Base-by-base conservation (phyloP, 2,113 vertebrate species). In the Syngnathus floridae region DNA sequence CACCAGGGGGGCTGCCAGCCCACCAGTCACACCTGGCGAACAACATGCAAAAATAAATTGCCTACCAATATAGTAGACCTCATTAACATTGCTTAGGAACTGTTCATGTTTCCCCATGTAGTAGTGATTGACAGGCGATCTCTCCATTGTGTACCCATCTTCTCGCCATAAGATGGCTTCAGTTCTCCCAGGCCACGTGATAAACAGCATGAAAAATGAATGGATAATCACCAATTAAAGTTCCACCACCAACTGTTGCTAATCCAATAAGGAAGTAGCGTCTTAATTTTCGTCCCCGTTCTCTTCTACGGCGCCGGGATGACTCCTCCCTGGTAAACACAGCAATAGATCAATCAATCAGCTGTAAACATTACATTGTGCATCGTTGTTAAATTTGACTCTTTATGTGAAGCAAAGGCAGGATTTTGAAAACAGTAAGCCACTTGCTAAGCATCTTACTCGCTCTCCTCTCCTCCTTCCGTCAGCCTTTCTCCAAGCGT, bases 241-340 rank as follows among this genome's bases (percentile, higher is more conserved):
- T 94, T 72, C 97, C 97, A 0, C 97, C 96, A 8, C 95, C 95
- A 0, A 98, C 87, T 0, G 95, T 94, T 0, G 97, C 97, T 66
- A 99, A 84, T 37, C 96, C 94, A 5, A 99, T 97, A 67, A 99
- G 92, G 56, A 99, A 87, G 76, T 95, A 98, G 31, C 95, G 91
- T 16, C 94, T 92, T 76, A 95, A 82, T 75, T 91, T 95, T 17
- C 82, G 89, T 19, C 88, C 88, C 63, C 89, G 93, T 77, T 97
- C 97, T 74, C 91, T 94, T 75, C 80, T 95, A 73, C 54, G 91
- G 64, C 94, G 88, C 52, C 91, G 89, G 1, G 86, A 88, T 43
- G 93, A 93, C 17, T 92, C 92, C 26, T 84, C 91, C 82, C 96
- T 98, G 77, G 71, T 26, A 14, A 16, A 78, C 52, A 71, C 13